phyloP scores from a whole-genome alignment of 92 coral and sea anemone species.

The Heteractis magnifica region DNA sequence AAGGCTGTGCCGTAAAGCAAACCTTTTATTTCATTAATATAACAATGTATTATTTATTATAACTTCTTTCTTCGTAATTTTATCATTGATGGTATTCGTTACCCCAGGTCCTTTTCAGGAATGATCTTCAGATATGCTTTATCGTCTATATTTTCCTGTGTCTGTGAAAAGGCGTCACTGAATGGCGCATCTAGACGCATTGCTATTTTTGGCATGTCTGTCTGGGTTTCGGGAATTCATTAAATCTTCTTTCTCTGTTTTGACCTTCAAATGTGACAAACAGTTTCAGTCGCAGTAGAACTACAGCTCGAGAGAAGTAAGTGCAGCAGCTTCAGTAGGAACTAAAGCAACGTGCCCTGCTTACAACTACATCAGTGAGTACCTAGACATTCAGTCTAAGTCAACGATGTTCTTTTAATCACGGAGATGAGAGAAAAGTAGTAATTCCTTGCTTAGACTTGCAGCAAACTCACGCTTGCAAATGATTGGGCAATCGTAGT shows the following conservation, averaged over 20 bases:
- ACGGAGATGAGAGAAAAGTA: too few species aligned
- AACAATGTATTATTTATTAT: too few species aligned
- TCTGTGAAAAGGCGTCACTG: background rate
- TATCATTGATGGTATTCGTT: background rate
- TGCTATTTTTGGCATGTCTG: background rate
- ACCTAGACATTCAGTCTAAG: too few species aligned
- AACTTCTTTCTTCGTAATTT: background rate
- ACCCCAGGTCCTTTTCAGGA: background rate
- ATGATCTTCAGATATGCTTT: background rate
- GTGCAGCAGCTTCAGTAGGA: background rate
- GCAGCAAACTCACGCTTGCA: too few species aligned
- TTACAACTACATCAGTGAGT: too few species aligned
- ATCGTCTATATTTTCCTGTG: conserved; percentile 2
- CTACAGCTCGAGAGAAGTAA: background rate
- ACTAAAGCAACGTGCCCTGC: too few species aligned
- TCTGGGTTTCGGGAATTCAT: background rate
- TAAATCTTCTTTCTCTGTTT: background rate
- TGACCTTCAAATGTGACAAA: conserved; percentile 1
- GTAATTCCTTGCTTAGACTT: too few species aligned
- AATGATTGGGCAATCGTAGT: too few species aligned
- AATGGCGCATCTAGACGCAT: background rate
- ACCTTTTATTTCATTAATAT: background rate
- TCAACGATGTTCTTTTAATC: too few species aligned
- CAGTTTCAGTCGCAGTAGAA: background rate
- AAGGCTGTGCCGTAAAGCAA: background rate